Evolutionary conservation across 23 tunicate species (phyloP), one percentile per base, ranked within the genome.

Genomic region (Aplidium turbinatum): DNA sequence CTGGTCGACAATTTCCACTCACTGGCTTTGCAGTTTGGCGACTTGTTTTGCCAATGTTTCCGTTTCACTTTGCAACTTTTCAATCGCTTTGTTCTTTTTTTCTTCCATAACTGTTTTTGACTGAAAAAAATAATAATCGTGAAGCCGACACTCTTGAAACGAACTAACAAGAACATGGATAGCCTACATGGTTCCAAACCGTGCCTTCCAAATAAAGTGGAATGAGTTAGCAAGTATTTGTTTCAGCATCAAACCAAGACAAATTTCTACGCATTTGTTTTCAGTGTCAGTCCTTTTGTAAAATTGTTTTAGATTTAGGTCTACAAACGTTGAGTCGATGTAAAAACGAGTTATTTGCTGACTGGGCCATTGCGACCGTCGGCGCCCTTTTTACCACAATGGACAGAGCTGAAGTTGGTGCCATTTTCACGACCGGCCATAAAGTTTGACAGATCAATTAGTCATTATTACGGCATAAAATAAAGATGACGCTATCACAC

Each of bases 21-120:
- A 84, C 90, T 84, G 56, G 68, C 77, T 64, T 77, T 84, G 83
- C 34, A 84, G 47, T 67, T 77, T 84, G 4, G 50, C 36, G 9
- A 76, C 65, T 57, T 76, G 71, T 11, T 71, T 53, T 18, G 72
- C 68, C 13, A 84, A 60, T 68, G 57, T 28, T 77, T 76, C 35
- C 6, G 82, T 84, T 57, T 77, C 90, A 4, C 48, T 40, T 55
- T 84, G 77, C 16, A 76, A 45, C 21, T 77, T 72, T 32, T 50
- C 57, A 9, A 84, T 32, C 4, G 50, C 29, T 57, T 51, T 66
- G 20, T 55, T 52, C 33, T 84, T 77, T 35, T 83, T 24, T 1
- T 84, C 82, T 22, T 80, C 76, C 21, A 58, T 27, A 32, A 55
- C 78, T 4, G 82, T 76, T 31, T 68, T 84, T n/a, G 56, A 82